Base-by-base conservation (phyloP, 2,888 invertebrate genomes). In the Gisinianus flammeolus region DNA sequence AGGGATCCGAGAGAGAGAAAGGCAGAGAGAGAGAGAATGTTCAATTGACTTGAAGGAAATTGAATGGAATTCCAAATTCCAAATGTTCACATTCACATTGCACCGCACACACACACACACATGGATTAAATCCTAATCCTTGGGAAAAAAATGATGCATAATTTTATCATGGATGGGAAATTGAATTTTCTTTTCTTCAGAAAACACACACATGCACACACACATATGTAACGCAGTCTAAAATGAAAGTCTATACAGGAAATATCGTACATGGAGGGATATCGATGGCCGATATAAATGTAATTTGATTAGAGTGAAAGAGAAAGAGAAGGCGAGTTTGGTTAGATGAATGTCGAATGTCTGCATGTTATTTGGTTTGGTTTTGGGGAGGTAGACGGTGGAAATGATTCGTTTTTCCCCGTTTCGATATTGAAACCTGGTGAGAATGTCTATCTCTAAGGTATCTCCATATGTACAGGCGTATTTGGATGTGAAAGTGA, bases 341-440 rank as follows among this genome's bases (percentile, higher is more conserved):
- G 24, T n/a, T n/a, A 58, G 58, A 24, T 58, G 58, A 58, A 24
- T 24, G 58, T n/a, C 58, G 16, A 8, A 8, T 8, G 8, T 6
- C 4, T 56, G 56, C 4, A n/a, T 58, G 58, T 58, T n/a, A 58
- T 58, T 58, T 58, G 58, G n/a, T n/a, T 2, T 56, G 58, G 58
- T 24, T 2, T 58, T n/a, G n/a, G n/a, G n/a, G n/a, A n/a, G n/a
- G n/a, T n/a, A n/a, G n/a, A n/a, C n/a, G 58, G 58, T 58, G 58
- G 58, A 58, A 58, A 58, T 69, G 69, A 69, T 69, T 69, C 24
- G 35, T 70, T 54, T 70, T 69, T 69, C n/a, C n/a, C n/a, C n/a
- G n/a, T 35, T 28, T 24, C 8, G 52, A 70, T 19, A 70, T 70
- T 70, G 70, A 70, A 70, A 54, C 54, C 54, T 54, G 67, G 67